Conservation (phyloP, 2,797 vertebrate species). For the Pelodytes ibericus region DNA sequence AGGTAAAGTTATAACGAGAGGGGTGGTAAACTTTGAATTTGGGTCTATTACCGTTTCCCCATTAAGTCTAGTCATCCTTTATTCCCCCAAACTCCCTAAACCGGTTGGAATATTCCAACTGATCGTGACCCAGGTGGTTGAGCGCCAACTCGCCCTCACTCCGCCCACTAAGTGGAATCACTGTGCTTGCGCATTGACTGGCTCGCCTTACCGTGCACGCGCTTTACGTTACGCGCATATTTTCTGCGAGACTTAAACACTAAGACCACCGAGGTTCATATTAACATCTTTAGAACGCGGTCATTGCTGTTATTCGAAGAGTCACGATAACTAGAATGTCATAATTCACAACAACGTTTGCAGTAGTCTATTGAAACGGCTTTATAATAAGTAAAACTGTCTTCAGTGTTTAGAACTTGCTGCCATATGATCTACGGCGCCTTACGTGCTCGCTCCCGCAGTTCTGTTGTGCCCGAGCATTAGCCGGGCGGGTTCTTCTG, state of each 20-base stretch:
- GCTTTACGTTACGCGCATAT: too few relatives aligned
- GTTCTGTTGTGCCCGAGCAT: conserved; percentile 26
- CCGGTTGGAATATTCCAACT: not conserved
- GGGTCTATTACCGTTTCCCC: not conserved
- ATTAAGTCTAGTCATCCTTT: not conserved
- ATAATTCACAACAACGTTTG: too few relatives aligned
- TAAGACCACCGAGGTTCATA: too few relatives aligned
- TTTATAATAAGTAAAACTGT: too few relatives aligned
- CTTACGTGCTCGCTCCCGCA: conserved; percentile 12
- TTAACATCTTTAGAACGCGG: too few relatives aligned
- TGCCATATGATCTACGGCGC: not conserved
- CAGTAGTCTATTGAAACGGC: too few relatives aligned
- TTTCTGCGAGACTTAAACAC: too few relatives aligned
- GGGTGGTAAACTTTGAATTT: not conserved
- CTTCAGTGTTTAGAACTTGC: not conserved
- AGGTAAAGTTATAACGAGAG: not conserved
- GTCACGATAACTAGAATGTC: too few relatives aligned
- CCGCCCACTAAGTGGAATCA: not conserved
- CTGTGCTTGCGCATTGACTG: not conserved
- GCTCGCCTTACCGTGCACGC: too few relatives aligned
- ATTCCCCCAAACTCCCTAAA: not conserved
- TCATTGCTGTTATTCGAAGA: too few relatives aligned
- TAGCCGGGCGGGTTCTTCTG: conserved; percentile 45
- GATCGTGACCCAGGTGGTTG: not conserved
- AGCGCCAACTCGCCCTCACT: conserved; percentile 16